Evolutionary conservation across 2,797 vertebrate genomes (phyloP), one percentile per base, ranked within the genome.

Genomic region (Zenarchopterus dispar): DNA sequence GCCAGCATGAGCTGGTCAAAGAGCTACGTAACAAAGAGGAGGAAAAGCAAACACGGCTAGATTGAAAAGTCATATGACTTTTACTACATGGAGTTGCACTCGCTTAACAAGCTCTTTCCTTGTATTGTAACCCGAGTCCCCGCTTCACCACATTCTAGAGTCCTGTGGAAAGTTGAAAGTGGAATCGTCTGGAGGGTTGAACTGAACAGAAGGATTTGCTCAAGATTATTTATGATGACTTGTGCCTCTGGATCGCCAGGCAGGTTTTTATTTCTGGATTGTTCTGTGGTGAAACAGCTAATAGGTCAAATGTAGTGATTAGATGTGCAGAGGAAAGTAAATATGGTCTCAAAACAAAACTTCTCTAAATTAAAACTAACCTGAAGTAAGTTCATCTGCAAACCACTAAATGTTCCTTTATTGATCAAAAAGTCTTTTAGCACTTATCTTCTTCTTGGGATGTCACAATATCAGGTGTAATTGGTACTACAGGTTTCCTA

Each of bases 51-150:
- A 78, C 31, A 8, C 21, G 58, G 56, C 26, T 57, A 55, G 39
- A 83, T 82, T 52, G 4, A 56, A 44, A 64, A 61, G 82, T 80
- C 73, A 57, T 24, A 45, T 75, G 77, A 84, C 70, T 71, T 86
- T 69, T 46, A 66, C 36, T 49, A 70, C 53, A 22, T 44, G 67
- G 63, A 84, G 65, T 62, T 80, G 42, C 65, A 69, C 60, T 77
- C 53, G 62, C 68, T 73, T 58, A 78, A 84, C 69, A 60, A 82
- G 70, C 70, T 74, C 73, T 82, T 67, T 64, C 51, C 82, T 86
- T 65, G 57, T 75, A 45, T 77, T 55, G 67, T 86, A 82, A 82
- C 63, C 62, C 57, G 78, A 81, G 81, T 58, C 64, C 69, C 73
- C 44, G 54, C 69, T 75, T 73, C 43, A 68, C 56, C 63, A 62